Evolutionary conservation across 1,140 invertebrate genomes (phyloP).

Genomic region (Calephelis virginiensis): DNA sequence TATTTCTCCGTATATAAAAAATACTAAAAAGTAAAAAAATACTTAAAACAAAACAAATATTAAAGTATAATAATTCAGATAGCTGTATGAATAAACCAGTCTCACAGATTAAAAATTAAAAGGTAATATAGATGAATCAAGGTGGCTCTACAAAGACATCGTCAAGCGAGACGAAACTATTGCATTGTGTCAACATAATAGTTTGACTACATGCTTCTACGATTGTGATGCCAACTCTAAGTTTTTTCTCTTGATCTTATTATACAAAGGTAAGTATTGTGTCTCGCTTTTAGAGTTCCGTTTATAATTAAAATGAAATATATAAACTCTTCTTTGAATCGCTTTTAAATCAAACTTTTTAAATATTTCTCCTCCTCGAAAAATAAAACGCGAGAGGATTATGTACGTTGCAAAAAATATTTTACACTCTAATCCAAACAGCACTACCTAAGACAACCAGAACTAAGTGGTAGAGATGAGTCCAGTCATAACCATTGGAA

Average conservation of each 20-base stretch:
- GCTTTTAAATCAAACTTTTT: too few species aligned
- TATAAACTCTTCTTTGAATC: too few species aligned
- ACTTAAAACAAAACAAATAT: too few species aligned
- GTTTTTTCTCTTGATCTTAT: constrained; percentile 65
- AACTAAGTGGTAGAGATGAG: too few species aligned
- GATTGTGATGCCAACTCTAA: constrained; percentile 50
- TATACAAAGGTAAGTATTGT: constrained; percentile 67
- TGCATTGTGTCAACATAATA: constrained; percentile 65
- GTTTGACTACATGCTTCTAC: constrained; percentile 58
- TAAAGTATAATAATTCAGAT: background rate
- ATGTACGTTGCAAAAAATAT: too few species aligned
- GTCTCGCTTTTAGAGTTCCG: constrained; percentile 45
- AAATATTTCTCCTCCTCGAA: background rate
- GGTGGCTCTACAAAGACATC: constrained; percentile 37
- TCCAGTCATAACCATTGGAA: too few species aligned
- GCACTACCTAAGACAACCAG: too few species aligned
- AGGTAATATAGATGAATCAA: constrained; percentile 49
- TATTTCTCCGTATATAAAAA: too few species aligned
- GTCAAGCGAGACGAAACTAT: constrained; percentile 40
- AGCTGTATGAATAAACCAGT: constrained; percentile 13
- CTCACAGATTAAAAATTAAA: constrained; percentile 43
- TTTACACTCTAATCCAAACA: too few species aligned
- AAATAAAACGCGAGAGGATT: too few species aligned
- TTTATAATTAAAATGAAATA: background rate
- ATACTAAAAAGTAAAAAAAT: too few species aligned